These are phyloP conservation scores for Empidonax alnorum DNA, from an alignment of 2,113 vertebrate genomes.

Conservation along the genomic window DNA sequence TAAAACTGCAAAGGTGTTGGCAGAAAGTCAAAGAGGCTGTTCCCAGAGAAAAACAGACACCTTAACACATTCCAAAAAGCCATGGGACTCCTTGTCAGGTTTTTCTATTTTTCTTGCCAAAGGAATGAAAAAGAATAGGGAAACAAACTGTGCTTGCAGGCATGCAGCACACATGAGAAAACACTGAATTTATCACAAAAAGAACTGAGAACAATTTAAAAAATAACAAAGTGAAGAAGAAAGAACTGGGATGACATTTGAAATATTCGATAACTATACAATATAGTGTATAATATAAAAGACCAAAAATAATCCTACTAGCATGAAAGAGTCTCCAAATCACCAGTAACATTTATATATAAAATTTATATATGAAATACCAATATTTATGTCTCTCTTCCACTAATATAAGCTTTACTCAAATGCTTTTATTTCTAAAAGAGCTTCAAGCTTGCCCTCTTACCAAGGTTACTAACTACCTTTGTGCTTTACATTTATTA, in stretches of 20 bases:
- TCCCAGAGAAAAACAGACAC: not conserved
- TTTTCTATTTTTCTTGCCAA: not conserved
- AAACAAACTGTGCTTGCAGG: not conserved
- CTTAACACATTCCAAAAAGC: not conserved
- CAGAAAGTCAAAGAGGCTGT: not conserved
- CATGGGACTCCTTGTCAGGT: not conserved
- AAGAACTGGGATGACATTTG: not conserved
- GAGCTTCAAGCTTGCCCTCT: not conserved
- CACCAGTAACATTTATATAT: not conserved
- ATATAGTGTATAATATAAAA: not conserved
- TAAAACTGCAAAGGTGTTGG: not conserved
- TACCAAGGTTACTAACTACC: not conserved
- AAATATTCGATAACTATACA: not conserved
- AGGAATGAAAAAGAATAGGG: not conserved
- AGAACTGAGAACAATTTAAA: not conserved
- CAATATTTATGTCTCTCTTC: not conserved
- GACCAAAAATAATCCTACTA: not conserved
- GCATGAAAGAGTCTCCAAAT: not conserved
- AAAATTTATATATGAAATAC: not conserved
- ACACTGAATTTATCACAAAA: not conserved
- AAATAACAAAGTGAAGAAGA: not conserved
- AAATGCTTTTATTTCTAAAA: not conserved
- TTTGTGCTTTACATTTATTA: not conserved
- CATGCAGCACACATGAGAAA: rapidly evolving
- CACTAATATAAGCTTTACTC: not conserved